Base-by-base conservation (phyloP, 2,888 invertebrate genomes). In the Sminthurides aquaticus region DNA sequence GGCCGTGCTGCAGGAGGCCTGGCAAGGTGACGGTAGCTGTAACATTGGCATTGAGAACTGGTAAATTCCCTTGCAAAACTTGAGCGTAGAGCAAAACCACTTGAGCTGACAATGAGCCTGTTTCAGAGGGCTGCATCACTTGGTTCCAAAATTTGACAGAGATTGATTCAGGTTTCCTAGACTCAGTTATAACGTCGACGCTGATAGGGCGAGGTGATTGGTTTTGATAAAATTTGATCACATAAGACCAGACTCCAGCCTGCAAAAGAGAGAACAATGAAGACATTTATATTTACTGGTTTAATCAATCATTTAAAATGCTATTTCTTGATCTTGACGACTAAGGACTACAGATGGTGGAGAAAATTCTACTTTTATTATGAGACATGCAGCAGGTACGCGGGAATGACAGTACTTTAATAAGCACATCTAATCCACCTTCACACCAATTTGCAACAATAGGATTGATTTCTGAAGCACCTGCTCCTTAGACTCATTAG, bases 41-140 rank as follows among this genome's bases (percentile, higher is more conserved):
- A 8, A 76, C 76, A 67, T 74, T 74, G 24, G 76, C 76, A 67
- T 75, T 75, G 27, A 76, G 43, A 2, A 76, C 74, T 5, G 76
- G 76, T 28, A 73, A 66, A n/a, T 71, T 70, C 43, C 76, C 76
- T 73, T 75, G 73, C 29, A 70, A 67, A n/a, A 76, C 73, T 69
- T 76, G 74, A 18, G 76, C 76, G 64, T 75, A 75, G 2, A 76
- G 69, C 8, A 71, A 49, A 5, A 74, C 74, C 22, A 74, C 69
- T 49, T 74, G 70, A 25, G 67, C 60, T 3, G 59, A 57, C 27
- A 57, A 43, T 18, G 64, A 49, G 27, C 48, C 60, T 1, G 61
- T 11, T 20, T 65, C 60, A 11, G 67, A 61, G 8, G 67, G 72
- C 62, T 66, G 69, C 48, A 70, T 68, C 18, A 75, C 72, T 57